phyloP scores from a whole-genome alignment of 2,113 vertebrate genomes.

The Xenus cinereus region DNA sequence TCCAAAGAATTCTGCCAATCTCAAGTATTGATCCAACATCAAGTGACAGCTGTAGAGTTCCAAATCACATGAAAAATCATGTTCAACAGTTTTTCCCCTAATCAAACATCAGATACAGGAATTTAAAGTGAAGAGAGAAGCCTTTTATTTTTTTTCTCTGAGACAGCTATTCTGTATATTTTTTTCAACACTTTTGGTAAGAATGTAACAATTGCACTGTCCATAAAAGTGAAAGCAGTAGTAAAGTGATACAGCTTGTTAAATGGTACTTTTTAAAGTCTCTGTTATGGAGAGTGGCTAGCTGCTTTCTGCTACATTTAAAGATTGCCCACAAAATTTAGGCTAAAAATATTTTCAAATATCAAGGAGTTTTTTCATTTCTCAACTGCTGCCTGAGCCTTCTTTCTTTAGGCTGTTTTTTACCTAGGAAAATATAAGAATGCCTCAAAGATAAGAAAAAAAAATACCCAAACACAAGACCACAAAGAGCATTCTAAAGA shows the following conservation, averaged over 20 bases:
- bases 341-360: background rate
- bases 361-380: background rate
- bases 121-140: background rate
- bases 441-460: background rate
- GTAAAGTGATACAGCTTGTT: background rate
- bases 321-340: background rate
- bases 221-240: background rate
- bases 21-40: background rate
- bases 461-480: rapidly evolving
- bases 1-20: background rate
- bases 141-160: background rate
- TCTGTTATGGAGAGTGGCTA: background rate
- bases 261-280: background rate
- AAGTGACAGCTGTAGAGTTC: background rate
- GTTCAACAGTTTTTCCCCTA: background rate
- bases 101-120: background rate
- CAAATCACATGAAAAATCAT: background rate
- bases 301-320: background rate
- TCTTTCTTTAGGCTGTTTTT: background rate
- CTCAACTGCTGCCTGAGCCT: background rate
- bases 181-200: background rate
- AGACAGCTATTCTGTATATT: background rate
- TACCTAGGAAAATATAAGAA: background rate
- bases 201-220: background rate
- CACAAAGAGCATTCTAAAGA: background rate